Conservation (phyloP, 2,888 invertebrate species). For the Scelioninae gen. 1 region DNA sequence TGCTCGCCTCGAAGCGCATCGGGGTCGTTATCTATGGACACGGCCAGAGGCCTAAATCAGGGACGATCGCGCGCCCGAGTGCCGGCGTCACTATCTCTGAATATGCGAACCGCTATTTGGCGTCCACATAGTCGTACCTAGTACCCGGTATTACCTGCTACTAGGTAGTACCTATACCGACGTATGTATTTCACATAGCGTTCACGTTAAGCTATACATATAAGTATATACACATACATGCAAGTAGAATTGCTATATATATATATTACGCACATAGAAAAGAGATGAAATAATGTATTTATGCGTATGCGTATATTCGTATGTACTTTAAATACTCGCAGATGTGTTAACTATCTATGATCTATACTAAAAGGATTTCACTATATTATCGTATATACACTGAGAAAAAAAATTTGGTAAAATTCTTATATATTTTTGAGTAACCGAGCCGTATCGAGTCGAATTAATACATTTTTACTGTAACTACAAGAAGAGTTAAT, state of each 20-base stretch:
- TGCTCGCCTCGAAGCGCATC: slow-evolving; percentile 75
- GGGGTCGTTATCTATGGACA: slow-evolving; percentile 81
- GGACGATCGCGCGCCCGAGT: slow-evolving; percentile 77
- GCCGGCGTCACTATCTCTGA: slow-evolving; percentile 80
- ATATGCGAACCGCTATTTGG: slow-evolving; percentile 83
- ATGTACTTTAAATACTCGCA: too few species aligned
- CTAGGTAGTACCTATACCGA: slow-evolving; percentile 78
- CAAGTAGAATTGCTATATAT: slow-evolving; percentile 16
- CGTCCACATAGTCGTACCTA: slow-evolving; percentile 80
- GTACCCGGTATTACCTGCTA: slow-evolving; percentile 83
- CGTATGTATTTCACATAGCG: slow-evolving; percentile 70
- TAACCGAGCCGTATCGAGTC: too few species aligned
- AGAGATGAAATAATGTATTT: slow-evolving; percentile 52
- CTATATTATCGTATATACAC: too few species aligned
- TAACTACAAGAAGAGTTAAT: too few species aligned
- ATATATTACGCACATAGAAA: slow-evolving; percentile 21
- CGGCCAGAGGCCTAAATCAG: slow-evolving; percentile 80
- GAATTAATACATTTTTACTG: too few species aligned
- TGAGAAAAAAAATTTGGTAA: too few species aligned
- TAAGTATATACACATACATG: slow-evolving; percentile 44
- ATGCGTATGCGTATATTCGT: slow-evolving; percentile 48
- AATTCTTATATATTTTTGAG: too few species aligned
- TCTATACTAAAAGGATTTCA: too few species aligned
- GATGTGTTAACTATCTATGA: too few species aligned
- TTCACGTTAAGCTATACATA: slow-evolving; percentile 45